Evolutionary conservation across 2,888 invertebrate genomes (phyloP).

Genomic region (Acholoe squamosa): DNA sequence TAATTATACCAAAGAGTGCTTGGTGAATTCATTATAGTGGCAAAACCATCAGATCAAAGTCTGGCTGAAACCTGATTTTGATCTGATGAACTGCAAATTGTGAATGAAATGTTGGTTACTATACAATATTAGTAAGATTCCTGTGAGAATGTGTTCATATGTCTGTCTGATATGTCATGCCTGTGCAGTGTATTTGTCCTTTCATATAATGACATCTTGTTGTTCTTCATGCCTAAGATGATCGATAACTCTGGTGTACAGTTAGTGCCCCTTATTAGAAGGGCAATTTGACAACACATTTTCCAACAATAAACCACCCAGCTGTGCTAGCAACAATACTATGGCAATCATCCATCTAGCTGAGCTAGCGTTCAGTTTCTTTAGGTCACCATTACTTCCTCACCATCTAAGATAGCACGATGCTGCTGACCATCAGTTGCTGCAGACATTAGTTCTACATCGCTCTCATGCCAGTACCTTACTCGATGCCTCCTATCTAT

Average conservation of each 20-base stretch:
- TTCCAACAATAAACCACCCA: not conserved
- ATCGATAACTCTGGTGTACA: too few relatives aligned
- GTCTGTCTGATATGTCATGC: not conserved
- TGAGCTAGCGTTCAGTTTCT: too few relatives aligned
- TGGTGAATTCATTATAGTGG: not conserved
- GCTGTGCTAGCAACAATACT: constrained; percentile 18
- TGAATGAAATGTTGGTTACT: not conserved
- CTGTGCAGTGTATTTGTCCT: not conserved
- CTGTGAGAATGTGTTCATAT: not conserved
- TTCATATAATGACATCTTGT: not conserved
- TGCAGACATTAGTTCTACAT: constrained; percentile 16
- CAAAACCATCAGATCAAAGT: constrained; percentile 16
- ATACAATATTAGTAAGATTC: not conserved
- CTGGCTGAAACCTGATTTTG: not conserved
- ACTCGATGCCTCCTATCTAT: constrained; percentile 28
- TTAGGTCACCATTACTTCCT: too few relatives aligned
- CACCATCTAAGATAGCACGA: too few relatives aligned
- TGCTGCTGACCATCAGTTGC: not conserved
- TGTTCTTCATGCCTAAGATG: not conserved
- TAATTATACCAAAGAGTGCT: not conserved
- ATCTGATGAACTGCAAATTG: not conserved
- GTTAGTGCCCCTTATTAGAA: too few relatives aligned
- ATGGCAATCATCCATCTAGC: not conserved
- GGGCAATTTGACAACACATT: too few relatives aligned
- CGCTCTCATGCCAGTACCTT: constrained; percentile 17